Percentiles rank a stretch among this genome's conserved stretches.
phyloP scores from a whole-genome alignment of 2,888 invertebrate genomes.

The Emesis castigata region DNA sequence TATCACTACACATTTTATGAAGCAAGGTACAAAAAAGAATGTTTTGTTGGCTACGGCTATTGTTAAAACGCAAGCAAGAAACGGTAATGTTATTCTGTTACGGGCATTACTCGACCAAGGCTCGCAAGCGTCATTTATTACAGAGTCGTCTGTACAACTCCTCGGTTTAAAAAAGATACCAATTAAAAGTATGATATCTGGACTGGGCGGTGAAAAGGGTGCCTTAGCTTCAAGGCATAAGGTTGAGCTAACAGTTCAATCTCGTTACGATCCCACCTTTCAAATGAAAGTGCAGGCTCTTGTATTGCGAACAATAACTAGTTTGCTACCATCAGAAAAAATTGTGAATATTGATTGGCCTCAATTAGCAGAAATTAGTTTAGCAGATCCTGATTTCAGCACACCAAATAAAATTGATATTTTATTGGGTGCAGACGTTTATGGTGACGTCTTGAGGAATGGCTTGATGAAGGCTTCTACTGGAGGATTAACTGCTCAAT shows the following conservation, averaged over 20 bases:
- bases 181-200: background rate
- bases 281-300: background rate
- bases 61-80: background rate
- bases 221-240: background rate
- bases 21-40: background rate
- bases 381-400: background rate
- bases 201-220: background rate
- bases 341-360: background rate
- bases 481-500: background rate
- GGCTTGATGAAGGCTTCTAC: background rate
- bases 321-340: background rate
- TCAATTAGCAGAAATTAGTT: too few species aligned
- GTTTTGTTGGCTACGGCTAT: background rate
- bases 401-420: background rate
- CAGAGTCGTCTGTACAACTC: background rate
- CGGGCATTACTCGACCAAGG: background rate
- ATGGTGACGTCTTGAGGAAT: background rate
- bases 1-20: background rate
- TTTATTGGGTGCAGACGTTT: background rate
- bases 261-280: background rate
- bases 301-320: background rate
- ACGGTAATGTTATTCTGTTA: background rate
- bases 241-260: background rate
- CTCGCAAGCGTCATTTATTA: background rate
- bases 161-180: background rate